Conservation (phyloP, 2,888 invertebrate genomes). For the Argynnis bischoffii region DNA sequence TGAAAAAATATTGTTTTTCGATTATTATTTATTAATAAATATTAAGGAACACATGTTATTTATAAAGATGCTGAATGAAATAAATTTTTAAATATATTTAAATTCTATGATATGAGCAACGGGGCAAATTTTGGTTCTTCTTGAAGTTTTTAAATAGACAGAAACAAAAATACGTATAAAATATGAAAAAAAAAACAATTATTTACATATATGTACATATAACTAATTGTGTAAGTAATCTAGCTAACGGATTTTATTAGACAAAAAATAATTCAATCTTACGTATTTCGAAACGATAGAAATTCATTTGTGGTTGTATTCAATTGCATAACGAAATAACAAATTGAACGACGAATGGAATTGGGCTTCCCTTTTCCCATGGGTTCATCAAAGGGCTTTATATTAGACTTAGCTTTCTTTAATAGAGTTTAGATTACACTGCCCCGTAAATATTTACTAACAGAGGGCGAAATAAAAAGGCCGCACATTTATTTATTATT, state of each 20-base stretch:
- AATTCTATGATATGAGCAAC: no score
- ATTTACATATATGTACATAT: no score
- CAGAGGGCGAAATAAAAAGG: background rate
- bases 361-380: slow-evolving; percentile 54
- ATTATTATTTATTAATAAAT: no score
- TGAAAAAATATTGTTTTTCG: no score
- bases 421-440: slow-evolving; percentile 3
- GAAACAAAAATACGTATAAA: no score
- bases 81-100: no score
- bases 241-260: slow-evolving; percentile 3
- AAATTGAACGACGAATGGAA: slow-evolving; percentile 48
- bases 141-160: no score
- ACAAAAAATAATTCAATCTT: slow-evolving; percentile 8
- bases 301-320: slow-evolving; percentile 24
- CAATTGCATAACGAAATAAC: slow-evolving; percentile 46
- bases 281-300: slow-evolving; percentile 1
- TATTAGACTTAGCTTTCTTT: slow-evolving; percentile 5
- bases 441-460: background rate
- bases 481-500: background rate
- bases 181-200: no score
- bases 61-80: no score
- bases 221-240: background rate
- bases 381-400: slow-evolving; percentile 38
- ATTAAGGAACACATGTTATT: no score
- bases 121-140: no score